Base-by-base conservation (phyloP, 2,113 vertebrate species). In the Austrofundulus limnaeus region DNA sequence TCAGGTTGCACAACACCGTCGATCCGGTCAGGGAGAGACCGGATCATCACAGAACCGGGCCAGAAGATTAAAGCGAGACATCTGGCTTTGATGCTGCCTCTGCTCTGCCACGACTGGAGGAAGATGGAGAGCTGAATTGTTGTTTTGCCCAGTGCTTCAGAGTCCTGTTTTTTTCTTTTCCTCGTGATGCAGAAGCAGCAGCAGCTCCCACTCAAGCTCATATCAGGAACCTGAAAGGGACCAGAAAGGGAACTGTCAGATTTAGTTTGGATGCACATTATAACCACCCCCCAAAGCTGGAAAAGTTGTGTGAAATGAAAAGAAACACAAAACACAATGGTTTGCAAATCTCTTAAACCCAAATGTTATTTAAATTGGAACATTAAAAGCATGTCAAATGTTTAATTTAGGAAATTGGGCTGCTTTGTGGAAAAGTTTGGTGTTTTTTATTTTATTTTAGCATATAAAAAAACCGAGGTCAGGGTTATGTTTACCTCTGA, bases 41-140 rank as follows among this genome's bases (percentile, higher is more conserved):
- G 53, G 61, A 71, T 64, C 66, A 54, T 67, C 14, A 16, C 23
- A 43, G 65, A 57, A 54, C 23, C 1, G 2, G 28, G 58, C 62
- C 65, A 77, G 59, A 41, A 71, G 72, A 89, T 81, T 74, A 78
- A 71, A 78, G 75, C 41, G 17, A 55, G 72, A 54, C 71, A 60
- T 53, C 54, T 70, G 78, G 66, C 61, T 75, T 58, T 82, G 78
- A 73, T 70, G 68, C 68, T 41, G 72, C 54, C 48, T 59, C 49
- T 50, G 46, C 63, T 79, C 62, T 43, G 57, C 15, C 55, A 60
- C 39, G 55, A 54, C 37, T 55, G 54, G 51, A 65, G 42, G 23
- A 9, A 45, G 56, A 50, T 41, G 45, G 51, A 56, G 45, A 69
- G 68, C 49, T 42, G 68, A 55, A 58, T 53, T 72, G 75, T 62